phyloP scores from a whole-genome alignment of 2,113 vertebrate genomes.

The Phoxinus phoxinus region DNA sequence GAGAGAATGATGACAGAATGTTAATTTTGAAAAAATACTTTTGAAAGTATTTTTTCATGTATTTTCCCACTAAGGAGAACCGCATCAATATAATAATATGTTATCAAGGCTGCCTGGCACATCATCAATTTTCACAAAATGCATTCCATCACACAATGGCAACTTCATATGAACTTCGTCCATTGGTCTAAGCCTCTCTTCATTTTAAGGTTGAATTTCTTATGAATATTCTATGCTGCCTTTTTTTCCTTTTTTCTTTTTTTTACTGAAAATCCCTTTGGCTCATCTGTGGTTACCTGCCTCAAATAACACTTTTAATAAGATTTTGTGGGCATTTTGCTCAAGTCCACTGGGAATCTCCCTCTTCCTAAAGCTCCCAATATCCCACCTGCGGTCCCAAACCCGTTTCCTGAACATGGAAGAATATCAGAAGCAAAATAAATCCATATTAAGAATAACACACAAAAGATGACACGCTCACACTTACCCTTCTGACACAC shows the following conservation, averaged over 20 bases:
- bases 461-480: conserved; percentile 75
- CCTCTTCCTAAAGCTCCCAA: conserved; percentile 42
- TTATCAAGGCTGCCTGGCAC: not conserved
- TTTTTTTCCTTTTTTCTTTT: not conserved
- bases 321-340: not conserved
- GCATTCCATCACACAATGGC: conserved; percentile 14
- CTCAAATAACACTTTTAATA: conserved; percentile 1
- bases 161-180: not conserved
- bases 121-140: conserved; percentile 14
- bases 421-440: conserved; percentile 73
- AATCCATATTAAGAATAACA: conserved; percentile 70
- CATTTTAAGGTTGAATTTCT: not conserved
- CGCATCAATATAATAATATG: not conserved
- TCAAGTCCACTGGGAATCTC: conserved; percentile 67
- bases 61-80: not conserved
- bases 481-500: conserved; percentile 57
- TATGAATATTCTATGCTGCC: not conserved
- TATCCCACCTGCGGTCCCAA: not conserved
- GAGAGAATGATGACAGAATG: not conserved
- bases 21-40: not conserved
- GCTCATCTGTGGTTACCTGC: not conserved
- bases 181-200: not conserved
- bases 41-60: not conserved
- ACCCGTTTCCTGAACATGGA: conserved; percentile 46
- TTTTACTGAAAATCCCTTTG: not conserved